Evolutionary conservation across 1,140 invertebrate genomes (phyloP).

Genomic region (Drosophila kurseongensis): DNA sequence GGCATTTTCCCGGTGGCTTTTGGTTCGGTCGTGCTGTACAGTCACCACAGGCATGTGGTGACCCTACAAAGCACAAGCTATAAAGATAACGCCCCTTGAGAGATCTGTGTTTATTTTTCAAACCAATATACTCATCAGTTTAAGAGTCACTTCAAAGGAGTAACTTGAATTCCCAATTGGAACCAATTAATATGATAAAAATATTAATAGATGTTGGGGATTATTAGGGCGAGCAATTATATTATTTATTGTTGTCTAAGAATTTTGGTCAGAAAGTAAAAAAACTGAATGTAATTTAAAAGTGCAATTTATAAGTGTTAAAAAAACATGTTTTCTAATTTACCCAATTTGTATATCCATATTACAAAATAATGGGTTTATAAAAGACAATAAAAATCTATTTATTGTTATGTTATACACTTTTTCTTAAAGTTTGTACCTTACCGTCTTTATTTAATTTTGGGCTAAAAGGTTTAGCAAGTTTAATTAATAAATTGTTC

Average conservation of each 20-base stretch:
- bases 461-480: slow-evolving; percentile 24
- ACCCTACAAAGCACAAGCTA: background rate
- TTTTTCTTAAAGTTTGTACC: no score
- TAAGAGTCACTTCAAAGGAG: background rate
- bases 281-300: no score
- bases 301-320: no score
- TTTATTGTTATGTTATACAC: no score
- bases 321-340: no score
- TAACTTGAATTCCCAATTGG: background rate
- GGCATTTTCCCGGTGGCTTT: slow-evolving; percentile 56
- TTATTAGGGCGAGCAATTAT: no score
- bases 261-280: no score
- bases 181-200: background rate
- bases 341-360: no score
- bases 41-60: slow-evolving; percentile 15
- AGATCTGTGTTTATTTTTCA: background rate
- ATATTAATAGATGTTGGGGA: background rate
- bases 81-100: background rate
- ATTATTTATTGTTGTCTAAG: no score
- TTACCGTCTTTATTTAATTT: background rate
- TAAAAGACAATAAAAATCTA: no score
- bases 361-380: no score
- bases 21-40: slow-evolving; percentile 31
- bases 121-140: background rate
- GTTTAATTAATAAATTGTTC: slow-evolving; percentile 39